These are phyloP conservation scores for Chlorodrepanis virens DNA, from an alignment of 2,113 vertebrate species.

Conservation along the genomic window DNA sequence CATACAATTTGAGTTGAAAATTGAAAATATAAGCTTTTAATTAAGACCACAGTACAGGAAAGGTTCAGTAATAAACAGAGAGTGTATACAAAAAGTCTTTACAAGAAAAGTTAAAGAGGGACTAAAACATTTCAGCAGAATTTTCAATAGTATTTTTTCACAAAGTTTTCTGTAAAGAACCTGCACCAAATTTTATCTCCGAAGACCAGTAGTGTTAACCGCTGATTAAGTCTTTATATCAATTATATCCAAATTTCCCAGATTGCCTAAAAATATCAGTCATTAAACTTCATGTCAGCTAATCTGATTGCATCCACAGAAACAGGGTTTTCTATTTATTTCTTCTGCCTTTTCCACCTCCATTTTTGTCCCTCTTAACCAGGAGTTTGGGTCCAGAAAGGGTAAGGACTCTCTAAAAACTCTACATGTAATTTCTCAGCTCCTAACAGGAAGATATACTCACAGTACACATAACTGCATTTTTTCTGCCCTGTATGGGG, in stretches of 20 bases:
- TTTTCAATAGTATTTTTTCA: background rate
- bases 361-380: background rate
- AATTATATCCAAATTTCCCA: background rate
- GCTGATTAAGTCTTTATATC: background rate
- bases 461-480: background rate
- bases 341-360: background rate
- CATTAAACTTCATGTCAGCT: background rate
- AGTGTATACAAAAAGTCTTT: background rate
- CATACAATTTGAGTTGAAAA: background rate
- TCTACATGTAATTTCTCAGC: background rate
- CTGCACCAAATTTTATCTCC: background rate
- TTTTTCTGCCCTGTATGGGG: rapidly evolving
- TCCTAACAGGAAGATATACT: background rate
- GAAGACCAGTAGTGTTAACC: background rate
- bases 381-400: background rate
- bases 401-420: background rate
- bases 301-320: background rate
- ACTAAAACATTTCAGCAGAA: background rate
- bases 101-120: background rate
- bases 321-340: background rate
- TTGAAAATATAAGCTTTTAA: background rate
- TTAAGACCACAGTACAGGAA: background rate
- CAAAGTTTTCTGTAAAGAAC: background rate
- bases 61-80: background rate
- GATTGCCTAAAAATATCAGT: background rate